Percentiles rank a stretch among this genome's conserved stretches.
phyloP scores from a whole-genome alignment of 2,797 vertebrate species.

The Merluccius polli region DNA sequence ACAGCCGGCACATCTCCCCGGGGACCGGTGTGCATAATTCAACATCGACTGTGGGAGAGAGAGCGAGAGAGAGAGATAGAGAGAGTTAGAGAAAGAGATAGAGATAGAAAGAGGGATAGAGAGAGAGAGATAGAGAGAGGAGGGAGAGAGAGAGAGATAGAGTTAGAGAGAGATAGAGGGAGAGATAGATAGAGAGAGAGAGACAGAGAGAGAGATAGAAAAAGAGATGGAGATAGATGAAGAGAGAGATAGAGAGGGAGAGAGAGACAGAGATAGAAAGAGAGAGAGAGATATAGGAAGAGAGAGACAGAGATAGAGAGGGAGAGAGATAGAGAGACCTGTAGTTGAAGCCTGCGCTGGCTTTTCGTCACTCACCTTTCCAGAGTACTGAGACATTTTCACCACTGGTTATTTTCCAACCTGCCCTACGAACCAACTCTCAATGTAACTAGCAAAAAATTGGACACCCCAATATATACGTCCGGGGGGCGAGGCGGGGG shows the following conservation, averaged over 20 bases:
- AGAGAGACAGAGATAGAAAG: no score
- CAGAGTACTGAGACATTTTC: constrained; percentile 86
- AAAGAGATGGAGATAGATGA: no score
- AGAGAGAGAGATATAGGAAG: neutral
- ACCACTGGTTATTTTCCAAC: constrained; percentile 69
- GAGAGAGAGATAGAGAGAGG: no score
- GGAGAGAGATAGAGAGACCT: neutral
- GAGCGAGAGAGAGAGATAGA: no score
- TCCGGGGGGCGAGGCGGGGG: constrained; percentile 4
- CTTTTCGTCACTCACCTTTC: constrained; percentile 79
- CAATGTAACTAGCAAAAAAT: constrained; percentile 66
- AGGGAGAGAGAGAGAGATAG: neutral
- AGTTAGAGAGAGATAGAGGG: neutral
- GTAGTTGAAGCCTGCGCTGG: constrained; percentile 24
- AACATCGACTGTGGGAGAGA: neutral
- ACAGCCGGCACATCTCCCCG: neutral
- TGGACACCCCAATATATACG: constrained; percentile 73
- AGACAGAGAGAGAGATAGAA: no score
- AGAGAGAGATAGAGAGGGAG: no score
- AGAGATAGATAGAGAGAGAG: no score
- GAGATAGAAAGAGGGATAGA: no score
- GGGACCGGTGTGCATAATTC: neutral
- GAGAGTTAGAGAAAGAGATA: no score
- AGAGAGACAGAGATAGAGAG: neutral
- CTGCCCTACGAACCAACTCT: constrained; percentile 63